Evolutionary conservation across 2,888 invertebrate genomes (phyloP).

Genomic region (Tetrapedia diversipes): DNA sequence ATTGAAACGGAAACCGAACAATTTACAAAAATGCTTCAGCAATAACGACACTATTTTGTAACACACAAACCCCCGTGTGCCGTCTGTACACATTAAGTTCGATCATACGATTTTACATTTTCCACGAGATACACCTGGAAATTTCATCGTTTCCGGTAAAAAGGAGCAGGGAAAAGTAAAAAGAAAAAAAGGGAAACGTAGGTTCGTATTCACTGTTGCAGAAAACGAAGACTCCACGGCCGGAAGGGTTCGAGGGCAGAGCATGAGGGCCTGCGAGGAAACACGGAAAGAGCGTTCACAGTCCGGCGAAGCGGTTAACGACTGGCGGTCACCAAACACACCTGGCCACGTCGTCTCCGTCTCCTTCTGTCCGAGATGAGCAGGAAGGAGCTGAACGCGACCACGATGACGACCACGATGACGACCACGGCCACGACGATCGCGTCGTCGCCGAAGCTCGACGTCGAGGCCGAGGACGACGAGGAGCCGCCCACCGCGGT

Average conservation of each 20-base stretch:
- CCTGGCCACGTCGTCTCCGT: constrained; percentile 62
- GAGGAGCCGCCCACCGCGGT: constrained; percentile 60
- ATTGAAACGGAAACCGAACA: no score
- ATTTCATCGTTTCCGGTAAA: no score
- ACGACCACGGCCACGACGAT: constrained; percentile 53
- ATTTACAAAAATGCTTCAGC: no score
- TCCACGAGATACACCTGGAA: no score
- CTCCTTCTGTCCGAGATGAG: constrained; percentile 54
- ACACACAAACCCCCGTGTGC: no score
- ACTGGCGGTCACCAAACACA: constrained; percentile 63
- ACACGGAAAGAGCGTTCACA: constrained; percentile 77
- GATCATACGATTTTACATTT: no score
- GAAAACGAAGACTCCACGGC: constrained; percentile 33
- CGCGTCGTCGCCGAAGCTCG: constrained; percentile 59
- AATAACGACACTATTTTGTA: no score
- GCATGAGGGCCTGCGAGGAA: constrained; percentile 71
- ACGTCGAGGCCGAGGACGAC: constrained; percentile 60
- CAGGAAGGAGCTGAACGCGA: constrained; percentile 48
- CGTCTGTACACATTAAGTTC: no score
- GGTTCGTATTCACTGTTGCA: constrained; percentile 17
- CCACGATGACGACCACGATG: constrained; percentile 52
- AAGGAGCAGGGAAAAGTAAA: no score
- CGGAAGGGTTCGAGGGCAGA: constrained; percentile 56
- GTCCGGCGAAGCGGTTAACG: constrained; percentile 78
- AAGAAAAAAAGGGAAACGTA: no score